Base-by-base conservation (phyloP, 2,113 vertebrate species). In the Heterotis niloticus region DNA sequence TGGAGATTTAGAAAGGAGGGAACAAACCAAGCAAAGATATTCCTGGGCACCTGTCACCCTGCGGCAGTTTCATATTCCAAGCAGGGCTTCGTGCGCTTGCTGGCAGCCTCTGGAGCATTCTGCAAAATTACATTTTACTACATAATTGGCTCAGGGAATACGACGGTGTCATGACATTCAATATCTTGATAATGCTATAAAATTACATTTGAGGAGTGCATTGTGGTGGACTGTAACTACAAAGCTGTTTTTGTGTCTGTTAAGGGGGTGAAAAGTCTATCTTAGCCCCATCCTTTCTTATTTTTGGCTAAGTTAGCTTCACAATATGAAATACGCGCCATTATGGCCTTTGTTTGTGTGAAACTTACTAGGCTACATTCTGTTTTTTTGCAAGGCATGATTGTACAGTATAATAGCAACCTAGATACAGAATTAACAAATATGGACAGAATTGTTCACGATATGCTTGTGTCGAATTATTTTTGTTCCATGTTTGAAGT, bases 161-260 rank as follows among this genome's bases (percentile, higher is more conserved):
- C 52, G 23, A 11, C 54, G 28, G 44, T 75, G 73, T 29, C 73
- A 75, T 60, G 73, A 75, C 73, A 75, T 62, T 26, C 23, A 34
- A 26, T 54, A 75, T 75, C 73, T 29, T 14, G 73, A 75, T 75
- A 75, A 60, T 60, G 74, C 74, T 76, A 76, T 76, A 62, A 64
- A 76, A 44, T 76, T 64, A 64, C 56, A 56, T 34, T 54, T 44
- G 20, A 12, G 34, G 56, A 17, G 59, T 57, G n/a, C 59, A 60
- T 76, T 76, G 74, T 34, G 74, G 26, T 64, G 14, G 74, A 64
- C 34, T 44, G 34, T 76, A 60, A 44, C 29, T 62, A 64, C 26
- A 62, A 64, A 59, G 20, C 34, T 76, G 24, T 76, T 76, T 62
- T 34, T 17, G 12, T 9, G 10, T 24, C 18, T 72, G 29, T 17